Base-by-base conservation (phyloP, 2,888 invertebrate species). In the Coremacera marginata region DNA sequence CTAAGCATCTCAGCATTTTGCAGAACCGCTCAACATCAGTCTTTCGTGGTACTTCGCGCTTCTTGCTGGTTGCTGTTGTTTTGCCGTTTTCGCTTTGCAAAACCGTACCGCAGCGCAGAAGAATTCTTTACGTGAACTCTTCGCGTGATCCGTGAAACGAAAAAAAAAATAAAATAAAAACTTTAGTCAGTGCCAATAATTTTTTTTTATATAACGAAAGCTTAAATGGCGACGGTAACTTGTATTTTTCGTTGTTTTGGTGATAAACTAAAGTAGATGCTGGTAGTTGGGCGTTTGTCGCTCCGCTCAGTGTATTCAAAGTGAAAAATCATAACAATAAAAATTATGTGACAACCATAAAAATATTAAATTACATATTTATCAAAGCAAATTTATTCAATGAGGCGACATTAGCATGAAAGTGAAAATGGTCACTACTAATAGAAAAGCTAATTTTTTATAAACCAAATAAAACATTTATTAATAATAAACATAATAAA, bases 21-120 rank as follows among this genome's bases (percentile, higher is more conserved):
- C 88, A 87, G 87, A 87, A 85, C 85, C 82, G 85, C 83, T 86
- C 86, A 86, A 86, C 86, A 80, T 87, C 87, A 87, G 88, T 86
- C 87, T 87, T 87, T 87, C 86, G 86, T 87, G 86, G 86, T 86
- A 87, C 86, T 85, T 87, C 86, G 87, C 84, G 82, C 82, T 82
- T 82, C 74, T 57, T 85, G 86, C 83, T 87, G 84, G 87, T 70
- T 51, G 68, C 49, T 60, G 62, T 44, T 67, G 84, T 82, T 37
- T 84, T 82, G 83, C 82, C 84, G 84, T 82, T 82, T 80, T 84
- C 84, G 84, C 79, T 79, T 76, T 57, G 72, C 76, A 78, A 31
- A 68, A 31, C 70, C 77, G 68, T 62, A 16, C 52, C 75, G 31
- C 51, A 27, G 51, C 60, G 65, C 63, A n/a, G 49, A 62, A 55